Percentiles rank a stretch among this genome's conserved stretches.
Evolutionary conservation across 2,797 vertebrate genomes (phyloP).

Genomic region (Crenichthys baileyi): DNA sequence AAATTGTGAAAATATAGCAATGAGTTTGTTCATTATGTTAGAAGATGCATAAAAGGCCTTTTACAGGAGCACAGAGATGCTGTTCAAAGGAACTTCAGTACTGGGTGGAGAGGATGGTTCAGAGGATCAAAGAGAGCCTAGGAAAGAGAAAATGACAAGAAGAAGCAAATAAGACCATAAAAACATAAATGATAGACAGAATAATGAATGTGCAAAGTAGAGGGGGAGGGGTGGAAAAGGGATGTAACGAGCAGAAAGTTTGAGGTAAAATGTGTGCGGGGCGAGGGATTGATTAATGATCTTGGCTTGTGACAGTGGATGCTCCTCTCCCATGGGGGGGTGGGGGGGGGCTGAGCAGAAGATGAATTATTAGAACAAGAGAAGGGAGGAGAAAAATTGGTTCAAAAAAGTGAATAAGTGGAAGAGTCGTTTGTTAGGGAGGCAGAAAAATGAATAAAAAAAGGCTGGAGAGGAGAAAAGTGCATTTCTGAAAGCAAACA

Average conservation of each 20-base stretch:
- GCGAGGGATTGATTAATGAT: slow-evolving; percentile 85
- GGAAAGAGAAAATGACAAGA: slow-evolving; percentile 39
- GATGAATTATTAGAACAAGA: slow-evolving; percentile 78
- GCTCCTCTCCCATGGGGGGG: slow-evolving; percentile 75
- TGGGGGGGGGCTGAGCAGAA: slow-evolving; percentile 70
- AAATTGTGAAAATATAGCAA: slow-evolving; percentile 13
- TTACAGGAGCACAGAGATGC: slow-evolving; percentile 5
- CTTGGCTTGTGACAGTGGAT: slow-evolving; percentile 80
- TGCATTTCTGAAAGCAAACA: slow-evolving; percentile 52
- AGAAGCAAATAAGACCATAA: slow-evolving; percentile 50
- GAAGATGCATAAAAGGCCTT: neutral
- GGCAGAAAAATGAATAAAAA: slow-evolving; percentile 7
- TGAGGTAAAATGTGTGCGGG: slow-evolving; percentile 53
- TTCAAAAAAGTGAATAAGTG: slow-evolving; percentile 27
- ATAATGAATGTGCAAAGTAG: slow-evolving; percentile 24
- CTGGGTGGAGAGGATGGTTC: slow-evolving; percentile 19
- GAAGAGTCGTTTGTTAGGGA: slow-evolving; percentile 17
- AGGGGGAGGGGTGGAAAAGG: slow-evolving; percentile 26
- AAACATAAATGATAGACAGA: slow-evolving; percentile 57
- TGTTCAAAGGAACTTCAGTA: neutral
- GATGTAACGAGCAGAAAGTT: slow-evolving; percentile 33
- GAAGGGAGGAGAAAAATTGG: slow-evolving; percentile 42
- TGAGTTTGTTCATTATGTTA: neutral
- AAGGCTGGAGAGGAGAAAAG: slow-evolving; percentile 6
- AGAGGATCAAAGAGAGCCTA: slow-evolving; percentile 41